Base-by-base conservation (phyloP, 2,113 vertebrate species). In the Campylorhamphus procurvoides region DNA sequence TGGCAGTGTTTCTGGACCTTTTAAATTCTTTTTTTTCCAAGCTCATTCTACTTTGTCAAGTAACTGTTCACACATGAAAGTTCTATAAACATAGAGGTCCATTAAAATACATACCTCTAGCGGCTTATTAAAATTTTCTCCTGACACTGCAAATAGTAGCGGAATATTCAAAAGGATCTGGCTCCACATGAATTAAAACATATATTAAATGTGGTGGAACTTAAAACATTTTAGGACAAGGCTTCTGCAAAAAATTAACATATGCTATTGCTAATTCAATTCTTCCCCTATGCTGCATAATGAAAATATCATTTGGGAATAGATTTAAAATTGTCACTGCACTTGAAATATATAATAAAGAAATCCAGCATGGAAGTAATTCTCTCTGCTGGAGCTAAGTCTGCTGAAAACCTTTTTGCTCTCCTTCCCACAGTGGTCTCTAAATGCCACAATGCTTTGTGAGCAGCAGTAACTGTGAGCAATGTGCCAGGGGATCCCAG, bases 391-490 rank as follows among this genome's bases (percentile, higher is more conserved):
- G 58, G 84, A 86, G 29, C 33, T 20, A 84, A 50, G 16, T 46
- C 49, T 79, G n/a, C 23, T 85, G 58, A 49, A 75, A 93, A 39
- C 14, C 22, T 77, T 71, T 13, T 44, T 92, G 60, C 91, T 90
- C 97, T 98, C 88, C 79, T 97, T 78, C 84, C 93, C 8, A 87
- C 90, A 77, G 90, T 96, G 82, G 98, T 98, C 94, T 99, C 98
- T 97, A 98, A 96, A 94, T 99, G 99, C 89, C 98, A 98, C 23
- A 98, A 96, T 23, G 98, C 98, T 60, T 97, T 99, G 96, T 99
- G 98, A 25, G 98, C 98, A 6, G 98, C 98, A 14, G 9, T 98
- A 97, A 50, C 98, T 99, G 90, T 98, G 97, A 1, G 98, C 98
- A 31, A 98, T 98, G 93, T 98, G 94, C 53, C 97, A 98, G 86